phyloP scores from a whole-genome alignment of 2,888 invertebrate genomes.

The Hyposoter dolosus region DNA sequence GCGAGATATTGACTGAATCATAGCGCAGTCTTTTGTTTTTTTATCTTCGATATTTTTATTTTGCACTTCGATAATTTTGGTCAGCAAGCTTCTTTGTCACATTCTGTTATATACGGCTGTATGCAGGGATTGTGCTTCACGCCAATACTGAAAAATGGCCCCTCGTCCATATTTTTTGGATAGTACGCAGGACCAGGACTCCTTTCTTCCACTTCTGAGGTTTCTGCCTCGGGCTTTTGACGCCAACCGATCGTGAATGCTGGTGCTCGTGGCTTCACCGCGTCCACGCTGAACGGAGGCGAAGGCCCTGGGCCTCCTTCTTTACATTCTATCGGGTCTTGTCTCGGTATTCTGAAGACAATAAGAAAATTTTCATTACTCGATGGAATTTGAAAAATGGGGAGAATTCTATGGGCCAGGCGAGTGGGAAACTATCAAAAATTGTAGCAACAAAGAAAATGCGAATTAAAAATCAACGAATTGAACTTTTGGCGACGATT shows the following conservation, averaged over 20 bases:
- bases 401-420: not conserved
- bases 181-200: conserved; percentile 86
- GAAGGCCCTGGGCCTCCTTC: conserved; percentile 70
- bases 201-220: conserved; percentile 80
- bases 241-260: conserved; percentile 84
- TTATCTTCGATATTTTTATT: conserved; percentile 22
- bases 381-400: not conserved
- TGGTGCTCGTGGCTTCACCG: conserved; percentile 81
- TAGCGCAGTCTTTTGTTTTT: conserved; percentile 61
- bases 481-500: too few species aligned
- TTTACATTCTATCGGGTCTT: conserved; percentile 32
- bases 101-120: conserved; percentile 86
- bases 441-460: too few species aligned
- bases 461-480: too few species aligned
- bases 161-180: conserved; percentile 84
- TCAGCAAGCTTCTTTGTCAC: conserved; percentile 75
- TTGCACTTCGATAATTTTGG: not conserved
- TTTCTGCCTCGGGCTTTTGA: conserved; percentile 79
- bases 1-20: conserved; percentile 18
- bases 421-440: not conserved
- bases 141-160: conserved; percentile 87
- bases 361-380: conserved; percentile 25
- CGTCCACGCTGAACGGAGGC: conserved; percentile 52
- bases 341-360: conserved; percentile 39
- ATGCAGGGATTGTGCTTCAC: conserved; percentile 86